Evolutionary conservation across 1,140 invertebrate genomes (phyloP), one percentile per base, ranked within the genome.

Genomic region (Mesaphorura yosii): DNA sequence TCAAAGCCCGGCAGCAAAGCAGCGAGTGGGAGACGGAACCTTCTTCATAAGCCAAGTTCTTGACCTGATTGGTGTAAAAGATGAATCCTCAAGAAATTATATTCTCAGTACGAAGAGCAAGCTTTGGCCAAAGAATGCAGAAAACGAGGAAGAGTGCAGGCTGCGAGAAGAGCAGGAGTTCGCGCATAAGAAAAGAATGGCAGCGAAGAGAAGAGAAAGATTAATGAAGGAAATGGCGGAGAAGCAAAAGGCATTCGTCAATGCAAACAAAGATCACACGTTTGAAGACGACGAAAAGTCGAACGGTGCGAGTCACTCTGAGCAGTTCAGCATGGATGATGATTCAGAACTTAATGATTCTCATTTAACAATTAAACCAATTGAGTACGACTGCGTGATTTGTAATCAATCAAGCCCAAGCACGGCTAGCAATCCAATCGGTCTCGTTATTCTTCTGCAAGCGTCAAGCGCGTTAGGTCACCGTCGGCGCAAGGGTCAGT

Each of bases 361-460:
- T 37, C 55, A n/a, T 55, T 72, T 29, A 62, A 70, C 63, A n/a
- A 81, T 73, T 66, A 79, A 78, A 69, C 79, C 66, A 22, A 63
- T 67, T 54, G 84, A 88, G 69, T 95, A 92, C 68, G 86, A 94
- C 68, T 97, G 93, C 74, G 89, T 92, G 44, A 96, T 96, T 64
- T 97, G 92, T 70, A 88, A 85, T 72, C 86, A 88, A 71, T 87
- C 84, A 46, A 83, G 87, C 38, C 78, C 85, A 7, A 86, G 84
- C 62, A 87, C 81, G 1, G 79, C 84, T 63, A 78, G 84, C 12
- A 84, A 89, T 70, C 90, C 89, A 17, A 83, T 96, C 66, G 91
- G 91, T 10, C 73, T 94, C 22, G 87, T 93, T 3, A 86, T 90
- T 49, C 75, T 94, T 45, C 76, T 94, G 42, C 87, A 88, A 75